Evolutionary conservation across 2,888 invertebrate species (phyloP).

Genomic region (Orthonychiurus folsomi): DNA sequence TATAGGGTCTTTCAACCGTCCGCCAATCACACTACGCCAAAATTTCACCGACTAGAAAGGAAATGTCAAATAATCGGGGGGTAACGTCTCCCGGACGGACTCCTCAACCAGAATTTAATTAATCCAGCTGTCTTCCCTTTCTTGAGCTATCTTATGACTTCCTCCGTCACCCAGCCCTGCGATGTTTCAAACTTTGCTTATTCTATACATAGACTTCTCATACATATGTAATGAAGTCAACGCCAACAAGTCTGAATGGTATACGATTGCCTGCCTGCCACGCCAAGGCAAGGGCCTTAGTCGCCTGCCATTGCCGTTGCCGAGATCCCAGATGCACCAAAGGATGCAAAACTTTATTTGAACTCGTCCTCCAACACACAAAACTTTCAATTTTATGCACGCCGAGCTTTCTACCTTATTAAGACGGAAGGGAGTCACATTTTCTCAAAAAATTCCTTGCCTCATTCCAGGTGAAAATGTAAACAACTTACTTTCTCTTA

Average conservation of each 20-base stretch:
- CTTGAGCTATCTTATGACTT: neutral
- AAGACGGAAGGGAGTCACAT: too few species aligned
- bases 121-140: constrained; percentile 35
- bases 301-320: too few species aligned
- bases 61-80: neutral
- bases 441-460: too few species aligned
- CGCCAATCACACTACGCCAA: neutral
- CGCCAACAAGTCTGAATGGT: neutral
- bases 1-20: too few species aligned
- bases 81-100: constrained; percentile 12
- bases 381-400: neutral
- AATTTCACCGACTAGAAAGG: too few species aligned
- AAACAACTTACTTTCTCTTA: too few species aligned
- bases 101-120: constrained; percentile 40
- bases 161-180: neutral
- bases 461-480: too few species aligned
- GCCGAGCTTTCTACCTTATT: neutral
- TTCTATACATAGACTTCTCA: neutral
- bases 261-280: neutral
- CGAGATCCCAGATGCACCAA: too few species aligned
- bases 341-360: neutral
- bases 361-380: too few species aligned
- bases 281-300: neutral
- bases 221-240: neutral
- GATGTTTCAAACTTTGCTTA: neutral